Evolutionary conservation across 2,797 vertebrate genomes (phyloP), one percentile per base, ranked within the genome.

Genomic region (Lepilemur septentrionalis): DNA sequence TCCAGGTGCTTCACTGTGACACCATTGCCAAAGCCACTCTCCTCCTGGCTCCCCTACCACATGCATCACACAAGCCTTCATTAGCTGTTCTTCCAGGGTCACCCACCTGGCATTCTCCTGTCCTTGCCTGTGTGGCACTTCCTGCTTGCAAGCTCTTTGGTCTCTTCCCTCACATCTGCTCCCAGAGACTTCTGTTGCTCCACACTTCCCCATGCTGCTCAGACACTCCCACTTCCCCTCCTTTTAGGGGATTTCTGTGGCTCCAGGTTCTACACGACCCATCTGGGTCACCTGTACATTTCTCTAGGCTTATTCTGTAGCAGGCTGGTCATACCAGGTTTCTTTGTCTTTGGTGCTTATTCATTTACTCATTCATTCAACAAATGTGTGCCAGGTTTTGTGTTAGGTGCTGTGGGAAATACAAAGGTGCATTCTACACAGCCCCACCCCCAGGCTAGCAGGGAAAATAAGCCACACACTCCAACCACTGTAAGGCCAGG

Each of bases 381-480:
- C 55, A 76, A 32, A 35, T 69, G 30, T 0, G 4, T 17, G 9
- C 20, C 52, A 41, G 46, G 63, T 28, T 86, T 70, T 28, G 46
- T 75, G 50, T 72, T 57, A 38, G 86, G 81, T 70, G 72, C 78
- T 57, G 7, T 63, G 61, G 43, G 38, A 22, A 85, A 28, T 46
- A 30, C 5, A 8, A 69, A 88, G 57, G 22, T n/a, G 13, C 11
- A 5, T 78, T 52, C 30, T 7, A 4, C 4, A 50, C 14, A 18
- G 23, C 25, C 5, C 15, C 15, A 1, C 3, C 25, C 59, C 30
- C 18, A 0, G 8, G 57, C 43, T 63, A 7, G 12, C 4, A 5
- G 12, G 76, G 57, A 63, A 59, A 72, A 35, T 6, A 43, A 91
- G 43, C 38, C 78, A 41, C 0, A 5, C 0, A 52, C 30, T 17